Conservation (phyloP, 1,140 invertebrate genomes). For the Gonatopus flavifemur region DNA sequence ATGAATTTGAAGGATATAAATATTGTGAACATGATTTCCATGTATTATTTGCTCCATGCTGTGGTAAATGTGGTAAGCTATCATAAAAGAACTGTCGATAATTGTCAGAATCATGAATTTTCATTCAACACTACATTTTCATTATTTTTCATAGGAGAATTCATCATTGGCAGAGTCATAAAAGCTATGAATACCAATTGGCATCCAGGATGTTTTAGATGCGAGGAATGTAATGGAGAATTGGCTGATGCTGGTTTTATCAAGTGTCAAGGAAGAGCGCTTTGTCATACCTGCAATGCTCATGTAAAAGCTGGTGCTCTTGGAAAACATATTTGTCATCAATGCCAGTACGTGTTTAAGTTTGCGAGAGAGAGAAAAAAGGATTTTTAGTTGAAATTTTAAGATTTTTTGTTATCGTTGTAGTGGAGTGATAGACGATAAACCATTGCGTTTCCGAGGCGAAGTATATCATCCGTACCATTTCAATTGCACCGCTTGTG, state of each 20-base stretch:
- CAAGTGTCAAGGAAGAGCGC: constrained; percentile 86
- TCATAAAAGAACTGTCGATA: too few relatives aligned
- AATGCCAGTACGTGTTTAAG: constrained; percentile 85
- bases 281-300: constrained; percentile 97
- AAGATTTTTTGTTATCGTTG: constrained; percentile 34
- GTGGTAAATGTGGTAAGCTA: constrained; percentile 88
- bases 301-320: constrained; percentile 91
- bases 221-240: constrained; percentile 88
- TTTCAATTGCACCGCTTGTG: constrained; percentile 94
- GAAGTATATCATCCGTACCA: constrained; percentile 99
- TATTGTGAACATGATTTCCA: constrained; percentile 99
- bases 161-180: constrained; percentile 97
- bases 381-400: not conserved
- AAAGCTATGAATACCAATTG: constrained; percentile 99
- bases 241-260: constrained; percentile 97
- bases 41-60: constrained; percentile 97
- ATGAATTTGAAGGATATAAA: constrained; percentile 98
- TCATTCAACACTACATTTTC: not conserved
- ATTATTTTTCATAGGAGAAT: constrained; percentile 70
- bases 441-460: constrained; percentile 92
- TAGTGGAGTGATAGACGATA: constrained; percentile 94
- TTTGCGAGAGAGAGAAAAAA: not conserved
- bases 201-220: constrained; percentile 97
- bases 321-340: constrained; percentile 97
- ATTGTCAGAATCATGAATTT: not conserved